Base-by-base conservation (phyloP, 1,140 invertebrate species). In the Hydropsyche tenuis region DNA sequence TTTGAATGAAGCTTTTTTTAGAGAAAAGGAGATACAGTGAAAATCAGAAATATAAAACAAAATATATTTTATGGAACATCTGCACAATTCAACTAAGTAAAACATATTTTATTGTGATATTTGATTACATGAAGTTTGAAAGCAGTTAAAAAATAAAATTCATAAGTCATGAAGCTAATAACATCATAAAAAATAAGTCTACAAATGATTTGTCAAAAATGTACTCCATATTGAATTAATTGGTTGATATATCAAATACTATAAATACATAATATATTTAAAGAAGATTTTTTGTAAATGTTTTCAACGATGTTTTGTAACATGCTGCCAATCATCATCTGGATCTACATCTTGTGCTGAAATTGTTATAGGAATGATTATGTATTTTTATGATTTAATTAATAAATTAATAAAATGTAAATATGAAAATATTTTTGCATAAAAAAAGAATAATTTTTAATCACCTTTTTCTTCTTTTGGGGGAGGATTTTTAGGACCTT, bases 391-490 rank as follows among this genome's bases (percentile, higher is more conserved):
- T 6, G 7, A 20, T 56, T 16, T 12, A 20, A 18, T 7, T 16
- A 6, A 56, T 20, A 11, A 56, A 56, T 9, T n/a, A 20, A 37
- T 37, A 9, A 37, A 37, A 37, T 37, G 9, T n/a, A 37, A 37
- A 37, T 37, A 37, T 37, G 30, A 37, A 37, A 51, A 51, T 51
- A 14, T 4, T 51, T 51, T 3, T 51, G 46, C 14, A 14, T 51
- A 51, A 20, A n/a, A 16, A n/a, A 16, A 4, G 14, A 51, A n/a
- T 4, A 4, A 51, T 51, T 16, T n/a, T n/a, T 16, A 2, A 69
- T 74, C n/a, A 77, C 75, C 63, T 77, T 77, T 76, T 7, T 76
- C 75, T 51, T 77, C 75, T 30, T 71, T 69, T 16, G 68, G 51
- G 70, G 75, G 73, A 16, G 69, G 75, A 70, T 65, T 76, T 60